Evolutionary conservation across 2,888 invertebrate genomes (phyloP).

Genomic region (Lepidocyrtinus sp.): DNA sequence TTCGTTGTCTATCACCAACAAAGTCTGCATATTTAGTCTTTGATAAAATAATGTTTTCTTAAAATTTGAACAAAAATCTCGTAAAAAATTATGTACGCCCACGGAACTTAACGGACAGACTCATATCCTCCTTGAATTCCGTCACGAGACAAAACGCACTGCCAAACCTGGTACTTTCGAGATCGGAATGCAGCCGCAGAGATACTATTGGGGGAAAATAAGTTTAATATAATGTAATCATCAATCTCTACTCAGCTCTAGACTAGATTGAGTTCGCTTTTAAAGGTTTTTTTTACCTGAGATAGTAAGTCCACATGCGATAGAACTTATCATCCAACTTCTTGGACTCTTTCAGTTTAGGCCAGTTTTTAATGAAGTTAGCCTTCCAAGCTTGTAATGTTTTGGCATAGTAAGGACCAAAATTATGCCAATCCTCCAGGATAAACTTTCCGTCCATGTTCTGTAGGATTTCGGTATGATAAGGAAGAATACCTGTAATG

Average conservation of each 20-base stretch:
- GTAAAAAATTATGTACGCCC: neutral
- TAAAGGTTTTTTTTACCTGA: too few species aligned
- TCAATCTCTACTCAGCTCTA: too few species aligned
- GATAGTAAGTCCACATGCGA: slow-evolving; percentile 57
- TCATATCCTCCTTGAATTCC: slow-evolving; percentile 67
- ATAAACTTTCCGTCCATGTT: slow-evolving; percentile 50
- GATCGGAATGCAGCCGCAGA: slow-evolving; percentile 47
- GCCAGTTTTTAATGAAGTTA: slow-evolving; percentile 62
- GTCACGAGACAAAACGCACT: slow-evolving; percentile 62
- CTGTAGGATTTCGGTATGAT: slow-evolving; percentile 56
- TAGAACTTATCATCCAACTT: slow-evolving; percentile 50
- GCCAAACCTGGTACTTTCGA: slow-evolving; percentile 60
- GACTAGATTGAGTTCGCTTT: too few species aligned
- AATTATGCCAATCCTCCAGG: slow-evolving; percentile 65
- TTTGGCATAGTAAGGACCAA: slow-evolving; percentile 61
- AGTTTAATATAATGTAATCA: too few species aligned
- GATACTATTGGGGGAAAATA: slow-evolving; percentile 58
- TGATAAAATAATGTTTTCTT: too few species aligned
- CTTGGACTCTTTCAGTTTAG: slow-evolving; percentile 13
- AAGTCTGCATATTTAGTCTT: too few species aligned
- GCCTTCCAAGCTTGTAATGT: slow-evolving; percentile 61
- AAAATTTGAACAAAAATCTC: slow-evolving; percentile 9
- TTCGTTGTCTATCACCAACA: too few species aligned
- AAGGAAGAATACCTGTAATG: slow-evolving; percentile 60
- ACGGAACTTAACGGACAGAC: slow-evolving; percentile 65